These are phyloP conservation scores for Hirtodrosophila duncani DNA, from an alignment of 2,888 invertebrate species.

Conservation along the genomic window DNA sequence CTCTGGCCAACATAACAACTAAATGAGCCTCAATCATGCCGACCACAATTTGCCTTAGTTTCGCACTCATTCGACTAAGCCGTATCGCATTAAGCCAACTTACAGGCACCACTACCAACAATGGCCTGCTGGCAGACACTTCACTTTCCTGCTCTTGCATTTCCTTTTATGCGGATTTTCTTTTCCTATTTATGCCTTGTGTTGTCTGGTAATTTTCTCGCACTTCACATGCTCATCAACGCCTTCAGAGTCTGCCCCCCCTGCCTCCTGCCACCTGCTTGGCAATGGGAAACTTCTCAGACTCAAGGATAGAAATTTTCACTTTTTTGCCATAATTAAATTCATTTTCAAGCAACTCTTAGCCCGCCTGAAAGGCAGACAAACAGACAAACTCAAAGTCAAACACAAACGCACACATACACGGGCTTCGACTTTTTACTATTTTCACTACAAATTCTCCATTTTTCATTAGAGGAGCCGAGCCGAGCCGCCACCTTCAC, in stretches of 20 bases:
- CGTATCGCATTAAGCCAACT: conserved; percentile 30
- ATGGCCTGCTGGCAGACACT: conserved; percentile 33
- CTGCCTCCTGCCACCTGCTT: conserved; percentile 5
- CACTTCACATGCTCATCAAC: conserved; percentile 56
- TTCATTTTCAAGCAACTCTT: conserved; percentile 63
- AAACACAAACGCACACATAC: conserved; percentile 12
- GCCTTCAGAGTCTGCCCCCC: conserved; percentile 1
- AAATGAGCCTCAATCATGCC: conserved; percentile 9
- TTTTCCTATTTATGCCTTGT: conserved; percentile 58
- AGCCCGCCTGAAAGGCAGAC: conserved; percentile 22
- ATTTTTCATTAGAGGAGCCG: conserved; percentile 52
- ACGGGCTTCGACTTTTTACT: conserved; percentile 26
- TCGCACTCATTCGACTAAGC: conserved; percentile 2
- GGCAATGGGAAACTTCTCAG: conserved; percentile 59
- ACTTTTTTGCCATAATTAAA: conserved; percentile 75
- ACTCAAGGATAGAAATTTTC: conserved; percentile 74
- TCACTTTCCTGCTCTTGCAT: conserved; percentile 28
- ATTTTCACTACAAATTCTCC: conserved; percentile 54
- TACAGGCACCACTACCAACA: no score
- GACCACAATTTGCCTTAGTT: conserved; percentile 14
- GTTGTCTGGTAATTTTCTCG: conserved; percentile 63
- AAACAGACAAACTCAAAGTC: conserved; percentile 15
- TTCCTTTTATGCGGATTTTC: conserved; percentile 23
- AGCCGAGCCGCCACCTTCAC: not conserved
- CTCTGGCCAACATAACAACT: conserved; percentile 6